phyloP scores from a whole-genome alignment of 2,888 invertebrate species.

The Bursaphelenchus okinawaensis region DNA sequence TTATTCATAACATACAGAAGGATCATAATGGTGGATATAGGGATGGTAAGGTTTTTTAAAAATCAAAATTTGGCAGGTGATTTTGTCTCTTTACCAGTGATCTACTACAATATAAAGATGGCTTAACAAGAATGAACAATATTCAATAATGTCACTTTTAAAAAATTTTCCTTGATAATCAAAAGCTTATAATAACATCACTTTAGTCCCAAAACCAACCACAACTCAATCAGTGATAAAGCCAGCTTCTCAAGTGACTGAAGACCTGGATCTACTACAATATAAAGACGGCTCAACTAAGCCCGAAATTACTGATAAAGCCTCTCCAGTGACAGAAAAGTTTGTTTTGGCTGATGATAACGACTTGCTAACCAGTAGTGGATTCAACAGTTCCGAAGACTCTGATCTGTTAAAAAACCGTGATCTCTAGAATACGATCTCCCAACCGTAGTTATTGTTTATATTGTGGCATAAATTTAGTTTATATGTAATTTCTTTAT shows the following conservation, averaged over 20 bases:
- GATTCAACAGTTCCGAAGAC: background rate
- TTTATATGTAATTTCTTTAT: too few species aligned
- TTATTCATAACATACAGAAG: slow-evolving; percentile 25
- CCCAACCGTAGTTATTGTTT: too few species aligned
- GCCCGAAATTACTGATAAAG: background rate
- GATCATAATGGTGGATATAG: too few species aligned
- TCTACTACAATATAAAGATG: background rate
- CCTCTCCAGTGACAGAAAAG: background rate
- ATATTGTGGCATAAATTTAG: too few species aligned
- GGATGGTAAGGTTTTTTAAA: too few species aligned
- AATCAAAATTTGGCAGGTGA: background rate
- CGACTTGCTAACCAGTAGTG: background rate
- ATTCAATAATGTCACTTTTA: too few species aligned
- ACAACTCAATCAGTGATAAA: background rate
- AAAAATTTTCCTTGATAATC: too few species aligned
- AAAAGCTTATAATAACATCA: background rate
- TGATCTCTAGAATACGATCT: background rate
- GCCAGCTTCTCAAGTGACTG: background rate
- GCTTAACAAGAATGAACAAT: background rate
- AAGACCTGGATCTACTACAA: background rate
- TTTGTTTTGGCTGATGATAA: background rate
- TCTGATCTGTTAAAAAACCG: background rate
- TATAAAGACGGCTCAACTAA: background rate
- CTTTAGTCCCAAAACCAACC: background rate
- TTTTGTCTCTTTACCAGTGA: background rate